Evolutionary conservation across 2,113 vertebrate species (phyloP), one percentile per base, ranked within the genome.

Genomic region (Brienomyrus longianalis): DNA sequence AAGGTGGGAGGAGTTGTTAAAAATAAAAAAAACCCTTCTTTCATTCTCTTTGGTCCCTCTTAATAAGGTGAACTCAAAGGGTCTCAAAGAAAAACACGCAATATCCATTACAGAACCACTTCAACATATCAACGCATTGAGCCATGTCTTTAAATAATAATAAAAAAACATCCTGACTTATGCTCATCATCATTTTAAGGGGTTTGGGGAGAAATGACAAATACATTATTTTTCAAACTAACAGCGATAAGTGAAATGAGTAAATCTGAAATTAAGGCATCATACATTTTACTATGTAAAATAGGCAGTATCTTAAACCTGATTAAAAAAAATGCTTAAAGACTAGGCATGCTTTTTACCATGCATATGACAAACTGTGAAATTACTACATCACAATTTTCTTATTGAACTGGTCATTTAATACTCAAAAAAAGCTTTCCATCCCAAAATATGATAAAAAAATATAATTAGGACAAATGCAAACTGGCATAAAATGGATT

Each of bases 11-110:
- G 23, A 21, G 9, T 23, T 13, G 62, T 83, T 85, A 45, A 88
- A 88, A 39, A 77, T 77, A 89, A 52, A 45, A 56, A 56, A 56
- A 56, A 56, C 87, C 94, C 93, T 43, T 80, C 74, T 43, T 50
- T 91, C 94, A 96, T 96, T 96, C 95, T 96, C 95, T 97, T 97
- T 97, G 96, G 96, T 97, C 96, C 96, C 23, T 96, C 95, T 94
- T 94, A 50, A 87, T 89, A 27, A 89, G 74, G 86, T 86, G 77
- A 66, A 52, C 85, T 77, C 21, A 51, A 86, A 77, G 51, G 21
- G 15, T 80, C 17, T 80, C 31, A 39, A 39, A 10, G 48, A 89
- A 89, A 80, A 80, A 27, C 48, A 54, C 45, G 1, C 45, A 70
- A 80, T n/a, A 80, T 39, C 35, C 35, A 43, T 80, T 80, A 80